Percentiles rank a stretch among this genome's conserved stretches.
Conservation (phyloP, 2,797 vertebrate species). For the Botia almorhae region DNA sequence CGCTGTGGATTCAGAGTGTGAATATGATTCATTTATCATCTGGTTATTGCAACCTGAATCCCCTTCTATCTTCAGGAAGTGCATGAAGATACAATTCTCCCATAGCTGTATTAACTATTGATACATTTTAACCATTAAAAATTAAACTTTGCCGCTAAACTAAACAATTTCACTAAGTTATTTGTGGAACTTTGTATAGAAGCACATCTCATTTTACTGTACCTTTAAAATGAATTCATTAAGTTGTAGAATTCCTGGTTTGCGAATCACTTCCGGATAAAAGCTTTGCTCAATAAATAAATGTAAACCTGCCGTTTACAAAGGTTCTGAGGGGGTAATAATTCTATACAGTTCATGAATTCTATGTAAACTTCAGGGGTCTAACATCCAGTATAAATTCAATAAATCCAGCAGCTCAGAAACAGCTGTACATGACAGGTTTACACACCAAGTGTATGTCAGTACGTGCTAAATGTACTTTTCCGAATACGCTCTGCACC, state of each 20-base stretch:
- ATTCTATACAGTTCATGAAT: slow-evolving; percentile 13
- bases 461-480: slow-evolving; percentile 29
- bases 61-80: no score
- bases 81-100: no score
- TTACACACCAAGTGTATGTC: slow-evolving; percentile 20
- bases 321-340: not conserved
- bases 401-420: slow-evolving; percentile 23
- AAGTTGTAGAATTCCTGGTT: not conserved
- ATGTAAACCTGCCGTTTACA: not conserved
- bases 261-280: not conserved
- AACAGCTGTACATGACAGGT: slow-evolving; percentile 8
- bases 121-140: no score
- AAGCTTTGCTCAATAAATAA: not conserved
- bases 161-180: no score
- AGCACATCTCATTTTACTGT: not conserved
- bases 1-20: not conserved
- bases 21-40: not conserved
- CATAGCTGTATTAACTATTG: no score
- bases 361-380: slow-evolving; percentile 35
- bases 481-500: slow-evolving; percentile 22
- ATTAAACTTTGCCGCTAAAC: no score
- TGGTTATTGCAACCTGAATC: not conserved
- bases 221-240: not conserved
- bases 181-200: no score
- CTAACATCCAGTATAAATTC: slow-evolving; percentile 39